Conservation (phyloP, 2,797 vertebrate genomes). For the Ambastaia sidthimunki region DNA sequence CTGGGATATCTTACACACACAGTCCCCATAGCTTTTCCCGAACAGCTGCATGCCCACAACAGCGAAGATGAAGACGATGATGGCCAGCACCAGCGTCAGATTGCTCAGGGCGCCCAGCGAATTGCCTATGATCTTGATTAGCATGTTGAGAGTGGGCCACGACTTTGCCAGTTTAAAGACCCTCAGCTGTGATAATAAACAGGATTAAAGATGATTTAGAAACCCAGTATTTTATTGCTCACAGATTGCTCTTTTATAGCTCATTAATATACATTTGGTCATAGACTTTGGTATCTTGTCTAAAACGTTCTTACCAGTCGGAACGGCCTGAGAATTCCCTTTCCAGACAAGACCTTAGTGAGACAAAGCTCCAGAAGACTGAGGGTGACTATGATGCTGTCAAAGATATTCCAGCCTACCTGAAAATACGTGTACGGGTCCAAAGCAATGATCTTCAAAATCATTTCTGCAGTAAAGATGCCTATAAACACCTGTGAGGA, state of each 20-base stretch:
- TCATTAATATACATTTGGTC: too few relatives aligned
- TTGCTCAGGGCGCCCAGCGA: conserved; percentile 96
- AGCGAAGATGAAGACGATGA: conserved; percentile 98
- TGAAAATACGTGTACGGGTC: conserved; percentile 96
- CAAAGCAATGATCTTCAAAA: conserved; percentile 92
- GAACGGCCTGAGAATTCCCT: conserved; percentile 93
- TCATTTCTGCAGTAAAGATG: conserved; percentile 98
- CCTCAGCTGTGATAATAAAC: conserved; percentile 81
- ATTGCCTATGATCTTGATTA: conserved; percentile 98
- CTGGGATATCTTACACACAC: conserved; percentile 81
- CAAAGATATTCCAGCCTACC: conserved; percentile 96
- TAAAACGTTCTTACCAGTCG: conserved; percentile 85
- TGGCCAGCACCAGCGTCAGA: conserved; percentile 93
- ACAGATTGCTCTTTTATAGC: too few relatives aligned
- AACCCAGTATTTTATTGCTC: background rate
- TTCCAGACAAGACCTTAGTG: conserved; percentile 73
- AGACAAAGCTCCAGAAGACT: conserved; percentile 92
- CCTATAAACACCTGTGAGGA: conserved; percentile 88
- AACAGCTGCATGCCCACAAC: conserved; percentile 98
- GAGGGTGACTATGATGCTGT: conserved; percentile 90
- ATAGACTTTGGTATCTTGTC: too few relatives aligned
- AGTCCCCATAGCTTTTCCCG: conserved; percentile 88
- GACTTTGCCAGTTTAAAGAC: conserved; percentile 98
- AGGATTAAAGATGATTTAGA: background rate
- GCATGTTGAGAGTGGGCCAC: conserved; percentile 95